A percentile compares a stretch with the other conserved stretches of the same genome.
These are phyloP conservation scores for Xylota segnis DNA, from an alignment of 2,888 invertebrate genomes.

Conservation along the genomic window DNA sequence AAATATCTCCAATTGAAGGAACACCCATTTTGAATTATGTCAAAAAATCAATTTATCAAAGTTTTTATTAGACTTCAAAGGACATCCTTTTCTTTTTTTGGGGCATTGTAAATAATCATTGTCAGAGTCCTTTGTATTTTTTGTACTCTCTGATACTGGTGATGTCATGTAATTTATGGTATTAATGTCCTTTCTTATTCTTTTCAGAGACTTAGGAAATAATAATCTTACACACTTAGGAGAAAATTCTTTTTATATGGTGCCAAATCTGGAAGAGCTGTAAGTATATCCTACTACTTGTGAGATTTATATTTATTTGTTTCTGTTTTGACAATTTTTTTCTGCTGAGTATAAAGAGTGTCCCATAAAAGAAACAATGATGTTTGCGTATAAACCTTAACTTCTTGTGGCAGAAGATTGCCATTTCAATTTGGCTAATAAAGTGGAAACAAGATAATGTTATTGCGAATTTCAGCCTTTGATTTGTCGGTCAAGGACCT, in stretches of 20 bases:
- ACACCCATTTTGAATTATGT: constrained; percentile 3
- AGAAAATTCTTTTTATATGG: constrained; percentile 88
- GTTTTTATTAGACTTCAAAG: not conserved
- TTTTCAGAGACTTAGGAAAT: constrained; percentile 90
- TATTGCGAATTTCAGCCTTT: not conserved
- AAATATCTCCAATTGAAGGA: not conserved
- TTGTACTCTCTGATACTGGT: not conserved
- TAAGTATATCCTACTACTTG: constrained; percentile 86
- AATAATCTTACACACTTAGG: constrained; percentile 92
- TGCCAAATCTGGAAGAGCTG: constrained; percentile 90
- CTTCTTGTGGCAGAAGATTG: constrained; percentile 1
- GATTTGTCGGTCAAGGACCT: constrained; percentile 1
- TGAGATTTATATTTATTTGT: constrained; percentile 17
- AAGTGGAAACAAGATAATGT: constrained; percentile 15
- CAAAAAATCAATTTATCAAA: constrained; percentile 50
- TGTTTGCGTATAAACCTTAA: not conserved
- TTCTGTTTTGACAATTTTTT: not conserved
- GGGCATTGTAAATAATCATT: constrained; percentile 11
- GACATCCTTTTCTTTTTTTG: not conserved
- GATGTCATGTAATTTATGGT: constrained; percentile 39
- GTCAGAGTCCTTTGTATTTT: not conserved
- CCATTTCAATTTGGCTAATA: constrained; percentile 16
- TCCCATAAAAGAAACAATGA: not conserved
- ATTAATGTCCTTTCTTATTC: constrained; percentile 50
- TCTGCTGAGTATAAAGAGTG: not conserved